Base-by-base conservation (phyloP, 2,797 vertebrate species). In the Enteromius afrohamiltoni region DNA sequence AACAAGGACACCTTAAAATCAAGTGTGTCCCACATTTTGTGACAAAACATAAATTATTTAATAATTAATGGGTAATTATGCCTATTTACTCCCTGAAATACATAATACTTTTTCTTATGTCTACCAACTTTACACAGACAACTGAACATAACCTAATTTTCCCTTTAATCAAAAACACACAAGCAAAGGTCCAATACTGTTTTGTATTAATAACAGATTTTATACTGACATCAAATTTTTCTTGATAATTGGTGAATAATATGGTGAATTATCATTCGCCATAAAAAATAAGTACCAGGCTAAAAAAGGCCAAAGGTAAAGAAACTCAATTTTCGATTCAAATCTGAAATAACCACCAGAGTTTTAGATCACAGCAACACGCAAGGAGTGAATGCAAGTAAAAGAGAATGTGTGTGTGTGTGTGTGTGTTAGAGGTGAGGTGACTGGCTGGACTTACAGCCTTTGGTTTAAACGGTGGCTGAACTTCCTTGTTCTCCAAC, bases 401-500 rank as follows among this genome's bases (percentile, higher is more conserved):
- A 55, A 51, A 53, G 14, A 80, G 67, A 80, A 23, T 58, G 11
- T 58, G n/a, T 58, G n/a, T 42, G 23, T 19, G 14, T 60, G 55
- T 31, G 4, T 51, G 78, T 55, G 51, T 76, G 55, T 60, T 40
- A 17, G 53, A 40, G 34, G 31, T 14, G 51, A 75, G 13, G 73
- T 34, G 62, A 49, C 13, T 31, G 17, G 77, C 42, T 51, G 47
- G 21, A 97, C 98, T 98, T 95, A 99, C 98, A 88, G 97, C 93
- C 95, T 98, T 99, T 21, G 98, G 98, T 95, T 99, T 99, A 93
- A 98, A 99, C 0, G 98, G 98, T 0, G 98, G 98, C 88, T 99
- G 98, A 77, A 99, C 96, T 91, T 98, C 98, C 89, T 97, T 99
- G 88, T 95, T 96, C 92, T 98, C 95, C 85, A 99, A 95, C 88